Percentiles rank a stretch among this genome's conserved stretches.
phyloP scores from a whole-genome alignment of 2,113 vertebrate genomes.

The Centropus bengalensis region DNA sequence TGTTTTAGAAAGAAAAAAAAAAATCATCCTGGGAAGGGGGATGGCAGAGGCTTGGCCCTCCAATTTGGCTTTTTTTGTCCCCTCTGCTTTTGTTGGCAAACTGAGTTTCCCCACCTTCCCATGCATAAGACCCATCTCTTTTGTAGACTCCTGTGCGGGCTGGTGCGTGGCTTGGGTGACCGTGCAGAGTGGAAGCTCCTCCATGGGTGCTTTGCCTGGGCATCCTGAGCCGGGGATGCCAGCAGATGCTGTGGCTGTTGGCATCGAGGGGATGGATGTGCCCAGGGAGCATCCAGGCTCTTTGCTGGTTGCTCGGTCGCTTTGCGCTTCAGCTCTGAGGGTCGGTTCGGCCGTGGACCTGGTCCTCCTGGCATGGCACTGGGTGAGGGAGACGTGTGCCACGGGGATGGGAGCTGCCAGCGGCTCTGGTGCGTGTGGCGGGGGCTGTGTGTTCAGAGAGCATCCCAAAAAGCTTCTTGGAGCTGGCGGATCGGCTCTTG shows the following conservation, averaged over 20 bases:
- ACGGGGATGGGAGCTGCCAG: not conserved
- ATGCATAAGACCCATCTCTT: fast-evolving
- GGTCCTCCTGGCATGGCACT: fast-evolving
- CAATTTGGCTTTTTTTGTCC: not conserved
- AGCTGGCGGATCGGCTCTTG: not conserved
- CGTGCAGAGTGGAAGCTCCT: not conserved
- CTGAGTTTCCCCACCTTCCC: not conserved
- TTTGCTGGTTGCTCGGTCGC: not conserved
- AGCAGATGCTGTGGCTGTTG: not conserved
- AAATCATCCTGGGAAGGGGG: not conserved
- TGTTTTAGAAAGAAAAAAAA: not conserved
- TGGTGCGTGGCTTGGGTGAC: not conserved
- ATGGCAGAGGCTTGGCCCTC: not conserved
- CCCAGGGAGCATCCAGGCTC: not conserved
- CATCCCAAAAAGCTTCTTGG: not conserved
- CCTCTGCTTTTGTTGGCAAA: not conserved
- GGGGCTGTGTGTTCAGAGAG: not conserved
- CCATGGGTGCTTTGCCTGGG: not conserved
- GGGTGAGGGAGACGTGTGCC: fast-evolving
- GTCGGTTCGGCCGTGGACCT: not conserved
- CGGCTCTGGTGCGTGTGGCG: not conserved
- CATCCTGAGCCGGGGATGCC: fast-evolving
- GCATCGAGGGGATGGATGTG: not conserved
- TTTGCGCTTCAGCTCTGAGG: fast-evolving
- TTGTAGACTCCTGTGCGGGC: not conserved